Base-by-base conservation (phyloP, 1,140 invertebrate species). In the Mamestra configurata region DNA sequence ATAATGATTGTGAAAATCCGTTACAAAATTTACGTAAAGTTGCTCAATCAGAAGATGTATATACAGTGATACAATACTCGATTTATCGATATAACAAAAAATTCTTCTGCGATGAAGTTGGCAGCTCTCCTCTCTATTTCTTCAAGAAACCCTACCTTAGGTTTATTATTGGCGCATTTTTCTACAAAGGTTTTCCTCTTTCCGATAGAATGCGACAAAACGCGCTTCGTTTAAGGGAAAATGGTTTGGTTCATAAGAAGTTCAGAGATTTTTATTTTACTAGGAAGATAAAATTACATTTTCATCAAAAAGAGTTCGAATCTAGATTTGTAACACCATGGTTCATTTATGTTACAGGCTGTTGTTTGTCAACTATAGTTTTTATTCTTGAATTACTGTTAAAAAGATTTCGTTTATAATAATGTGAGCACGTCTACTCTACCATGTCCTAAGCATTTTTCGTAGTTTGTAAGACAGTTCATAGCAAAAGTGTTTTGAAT, bases 371-470 rank as follows among this genome's bases (percentile, higher is more conserved):
- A 8, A 53, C n/a, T 8, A 20, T 53, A 15, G 51, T 53, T 53
- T 22, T 53, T 20, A 22, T 53, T 53, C 8, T 53, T 22, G 51
- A 53, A 20, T 10, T 53, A 53, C 4, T 53, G 18, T 53, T 10
- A 20, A 53, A 20, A 10, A 18, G 51, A 10, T 40, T 10, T 40
- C 3, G 37, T 31, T 31, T 31, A 31, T 31, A 31, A 31, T 31
- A 31, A 3, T 31, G 5, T n/a, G n/a, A n/a, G n/a, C n/a, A 31
- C 27, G 27, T 31, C 5, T 31, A 31, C 5, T 31, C 27, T 31
- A 5, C 5, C 18, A 88, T 80, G 1, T 89, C 5, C 90, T 86
- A 0, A 92, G 46, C 70, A n/a, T n/a, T n/a, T n/a, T n/a, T n/a
- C n/a, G n/a, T n/a, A n/a, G n/a, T n/a, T n/a, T n/a, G n/a, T n/a